Evolutionary conservation across 2,888 invertebrate genomes (phyloP), one percentile per base, ranked within the genome.

Genomic region (Belgica antarctica): DNA sequence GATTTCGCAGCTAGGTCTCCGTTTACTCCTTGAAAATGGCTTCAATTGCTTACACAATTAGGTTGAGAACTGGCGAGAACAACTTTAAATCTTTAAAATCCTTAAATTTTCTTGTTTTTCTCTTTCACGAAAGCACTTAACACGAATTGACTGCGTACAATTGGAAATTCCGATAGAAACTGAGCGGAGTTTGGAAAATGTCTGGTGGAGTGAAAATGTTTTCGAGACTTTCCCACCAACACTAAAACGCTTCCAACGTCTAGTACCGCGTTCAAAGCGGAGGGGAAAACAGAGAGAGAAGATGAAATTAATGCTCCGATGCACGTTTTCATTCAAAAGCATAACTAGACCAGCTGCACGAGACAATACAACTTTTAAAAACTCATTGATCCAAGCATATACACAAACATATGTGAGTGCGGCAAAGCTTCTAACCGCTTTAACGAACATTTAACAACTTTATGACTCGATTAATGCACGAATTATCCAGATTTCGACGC

Each of bases 111-210:
- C n/a, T 34, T 46, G 15, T 17, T 46, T 25, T 36, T 27, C 28
- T 47, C 17, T 65, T 47, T 17, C 8, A 28, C 28, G 27, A 34
- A 62, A 57, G 31, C 68, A 68, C 68, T 2, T 15, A 57, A 68
- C 19, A 24, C 15, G 46, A 68, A 68, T 68, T 68, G 68, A 68
- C 68, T 68, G 68, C 65, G 65, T 68, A 31, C 65, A 47, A 68
- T 52, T 68, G 68, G 34, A 68, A 68, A 68, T 68, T 68, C 68
- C 68, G 68, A 68, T 68, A 68, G 68, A 68, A 68, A 68, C 68
- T 68, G 68, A 66, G 65, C 8, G 47, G 65, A 63, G 41, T 62
- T 22, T 22, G 17, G 65, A 68, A 68, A 68, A 68, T 57, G 52
- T 68, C 68, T 52, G 52, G 10, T 31, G 41, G n/a, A 52, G 17